These are phyloP conservation scores for Macropis europaea DNA, from an alignment of 2,888 invertebrate species.

Conservation along the genomic window DNA sequence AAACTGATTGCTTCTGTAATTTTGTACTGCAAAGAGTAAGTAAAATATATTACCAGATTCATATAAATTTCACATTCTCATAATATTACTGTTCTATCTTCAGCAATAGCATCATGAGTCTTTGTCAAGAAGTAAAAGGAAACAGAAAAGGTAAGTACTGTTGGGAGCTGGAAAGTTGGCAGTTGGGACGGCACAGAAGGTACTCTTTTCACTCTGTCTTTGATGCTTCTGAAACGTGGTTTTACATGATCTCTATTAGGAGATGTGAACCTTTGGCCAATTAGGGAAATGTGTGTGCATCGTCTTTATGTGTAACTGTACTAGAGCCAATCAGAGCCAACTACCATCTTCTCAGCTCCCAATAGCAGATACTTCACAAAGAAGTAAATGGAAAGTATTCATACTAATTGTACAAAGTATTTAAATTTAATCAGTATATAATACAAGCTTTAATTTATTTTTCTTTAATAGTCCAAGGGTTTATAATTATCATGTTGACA, in stretches of 20 bases:
- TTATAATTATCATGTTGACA: neutral
- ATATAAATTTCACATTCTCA: neutral
- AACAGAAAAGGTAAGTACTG: conserved; percentile 71
- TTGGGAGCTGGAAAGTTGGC: neutral
- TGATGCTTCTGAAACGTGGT: no score
- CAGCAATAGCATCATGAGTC: conserved; percentile 67
- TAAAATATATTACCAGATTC: conserved; percentile 42
- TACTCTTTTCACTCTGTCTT: no score
- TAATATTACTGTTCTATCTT: conserved; percentile 38
- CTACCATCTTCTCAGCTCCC: no score
- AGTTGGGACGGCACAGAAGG: neutral
- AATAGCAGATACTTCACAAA: neutral
- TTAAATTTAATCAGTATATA: neutral
- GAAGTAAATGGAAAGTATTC: neutral
- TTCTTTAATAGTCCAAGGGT: conserved; percentile 17
- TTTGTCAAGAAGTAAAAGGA: conserved; percentile 68
- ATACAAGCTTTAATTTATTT: neutral
- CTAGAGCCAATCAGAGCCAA: no score
- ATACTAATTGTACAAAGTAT: neutral
- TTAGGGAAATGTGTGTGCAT: neutral
- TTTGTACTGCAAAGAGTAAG: conserved; percentile 87
- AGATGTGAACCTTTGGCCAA: no score
- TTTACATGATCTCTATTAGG: no score
- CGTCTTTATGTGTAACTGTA: no score
- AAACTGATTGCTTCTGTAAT: conserved; percentile 88